Conservation (phyloP, 2,113 vertebrate genomes). For the Cyprinus carpio region DNA sequence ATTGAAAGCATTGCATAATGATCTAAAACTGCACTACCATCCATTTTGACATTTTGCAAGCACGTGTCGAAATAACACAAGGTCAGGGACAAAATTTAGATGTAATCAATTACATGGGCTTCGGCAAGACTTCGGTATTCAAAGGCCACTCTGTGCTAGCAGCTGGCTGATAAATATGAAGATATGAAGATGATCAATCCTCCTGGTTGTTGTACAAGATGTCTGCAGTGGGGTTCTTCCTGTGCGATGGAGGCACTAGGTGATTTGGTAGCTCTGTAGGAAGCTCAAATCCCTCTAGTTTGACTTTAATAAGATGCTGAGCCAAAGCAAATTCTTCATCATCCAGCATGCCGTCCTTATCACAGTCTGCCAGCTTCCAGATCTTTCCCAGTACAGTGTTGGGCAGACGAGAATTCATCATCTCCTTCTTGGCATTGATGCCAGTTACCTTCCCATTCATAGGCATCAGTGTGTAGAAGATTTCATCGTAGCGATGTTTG, state of each 20-base stretch:
- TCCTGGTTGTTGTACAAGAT: conserved; percentile 64
- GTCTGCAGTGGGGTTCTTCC: conserved; percentile 83
- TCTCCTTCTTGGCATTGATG: conserved; percentile 94
- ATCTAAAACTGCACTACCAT: background rate
- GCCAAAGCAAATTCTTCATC: conserved; percentile 95
- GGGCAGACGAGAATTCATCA: conserved; percentile 94
- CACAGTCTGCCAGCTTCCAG: conserved; percentile 95
- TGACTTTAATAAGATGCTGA: conserved; percentile 95
- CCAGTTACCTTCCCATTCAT: conserved; percentile 94
- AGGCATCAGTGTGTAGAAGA: conserved; percentile 94
- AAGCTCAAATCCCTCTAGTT: conserved; percentile 93
- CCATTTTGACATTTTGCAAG: background rate
- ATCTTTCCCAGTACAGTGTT: conserved; percentile 96
- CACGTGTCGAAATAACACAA: background rate
- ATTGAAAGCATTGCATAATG: background rate
- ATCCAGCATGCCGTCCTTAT: conserved; percentile 93
- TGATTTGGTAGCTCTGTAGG: conserved; percentile 85
- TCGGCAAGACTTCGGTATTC: background rate
- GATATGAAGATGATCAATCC: conserved; percentile 61
- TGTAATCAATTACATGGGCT: background rate
- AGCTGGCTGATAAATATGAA: conserved; percentile 10
- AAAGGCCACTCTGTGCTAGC: conserved; percentile 18
- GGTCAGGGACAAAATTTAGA: background rate
- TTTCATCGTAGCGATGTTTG: conserved; percentile 94
- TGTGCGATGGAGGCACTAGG: conserved; percentile 89